phyloP scores from a whole-genome alignment of 2,888 invertebrate genomes.

The Nymphalis c-album region DNA sequence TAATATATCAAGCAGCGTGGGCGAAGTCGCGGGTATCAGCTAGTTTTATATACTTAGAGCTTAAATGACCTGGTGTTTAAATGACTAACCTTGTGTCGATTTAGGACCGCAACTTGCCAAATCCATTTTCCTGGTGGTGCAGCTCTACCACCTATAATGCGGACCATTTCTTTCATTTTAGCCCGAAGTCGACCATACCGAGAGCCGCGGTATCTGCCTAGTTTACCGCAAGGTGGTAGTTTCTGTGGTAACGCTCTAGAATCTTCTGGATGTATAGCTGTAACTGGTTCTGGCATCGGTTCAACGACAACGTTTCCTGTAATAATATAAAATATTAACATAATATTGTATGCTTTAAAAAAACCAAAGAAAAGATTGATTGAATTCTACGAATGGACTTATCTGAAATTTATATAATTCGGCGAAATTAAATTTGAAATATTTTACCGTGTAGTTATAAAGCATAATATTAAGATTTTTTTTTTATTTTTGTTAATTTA shows the following conservation, averaged over 20 bases:
- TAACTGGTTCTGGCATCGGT: slow-evolving; percentile 58
- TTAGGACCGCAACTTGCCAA: slow-evolving; percentile 96
- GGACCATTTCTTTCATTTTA: slow-evolving; percentile 82
- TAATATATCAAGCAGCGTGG: no score
- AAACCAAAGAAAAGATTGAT: no score
- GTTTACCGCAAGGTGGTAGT: slow-evolving; percentile 58
- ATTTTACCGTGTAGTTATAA: no score
- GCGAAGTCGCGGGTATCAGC: no score
- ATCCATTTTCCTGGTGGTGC: slow-evolving; percentile 93
- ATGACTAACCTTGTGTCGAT: slow-evolving; percentile 85
- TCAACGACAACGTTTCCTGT: slow-evolving; percentile 46
- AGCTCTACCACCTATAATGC: slow-evolving; percentile 93
- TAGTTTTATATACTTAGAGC: no score
- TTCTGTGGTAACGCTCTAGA: slow-evolving; percentile 44
- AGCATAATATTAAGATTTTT: no score
- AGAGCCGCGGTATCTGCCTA: slow-evolving; percentile 62
- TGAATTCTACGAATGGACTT: no score
- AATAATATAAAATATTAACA: slow-evolving; percentile 1
- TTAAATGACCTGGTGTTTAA: no score
- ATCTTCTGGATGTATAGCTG: slow-evolving; percentile 63
- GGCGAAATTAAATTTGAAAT: no score
- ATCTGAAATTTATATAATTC: no score
- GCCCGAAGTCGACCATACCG: slow-evolving; percentile 53
- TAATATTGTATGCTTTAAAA: neutral
- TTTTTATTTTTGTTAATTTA: no score